These are phyloP conservation scores for Tetranychus urticae DNA, from an alignment of 1,140 invertebrate genomes.

Conservation along the genomic window DNA sequence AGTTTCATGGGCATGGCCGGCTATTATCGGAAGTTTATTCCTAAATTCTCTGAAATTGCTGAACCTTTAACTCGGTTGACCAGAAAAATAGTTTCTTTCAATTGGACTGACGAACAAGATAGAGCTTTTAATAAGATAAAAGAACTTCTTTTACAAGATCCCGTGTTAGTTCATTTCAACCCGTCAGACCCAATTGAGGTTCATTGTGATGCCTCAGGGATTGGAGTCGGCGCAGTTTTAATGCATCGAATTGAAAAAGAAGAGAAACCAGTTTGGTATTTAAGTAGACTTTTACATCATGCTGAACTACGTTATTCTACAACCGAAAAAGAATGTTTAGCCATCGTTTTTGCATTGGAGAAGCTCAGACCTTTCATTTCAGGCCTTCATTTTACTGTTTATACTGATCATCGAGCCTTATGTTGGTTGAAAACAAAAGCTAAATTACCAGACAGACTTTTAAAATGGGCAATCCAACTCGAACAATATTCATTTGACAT, in stretches of 20 bases:
- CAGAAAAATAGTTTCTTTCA: neutral
- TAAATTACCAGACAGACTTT: neutral
- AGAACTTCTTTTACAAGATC: neutral
- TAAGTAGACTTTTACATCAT: neutral
- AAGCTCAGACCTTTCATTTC: neutral
- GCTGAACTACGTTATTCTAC: neutral
- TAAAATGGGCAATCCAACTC: slow-evolving; percentile 11
- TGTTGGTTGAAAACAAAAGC: neutral
- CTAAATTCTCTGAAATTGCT: neutral
- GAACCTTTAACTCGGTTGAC: neutral
- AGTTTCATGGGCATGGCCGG: neutral
- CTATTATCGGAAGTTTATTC: neutral
- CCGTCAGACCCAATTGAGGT: neutral
- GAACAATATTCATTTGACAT: slow-evolving; percentile 11
- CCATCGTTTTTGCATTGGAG: neutral
- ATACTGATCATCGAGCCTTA: neutral
- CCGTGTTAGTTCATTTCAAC: neutral
- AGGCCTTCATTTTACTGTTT: neutral
- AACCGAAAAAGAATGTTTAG: neutral
- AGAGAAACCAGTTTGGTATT: neutral
- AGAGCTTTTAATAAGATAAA: neutral
- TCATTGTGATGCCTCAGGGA: neutral
- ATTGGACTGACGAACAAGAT: neutral
- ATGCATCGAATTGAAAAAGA: neutral
- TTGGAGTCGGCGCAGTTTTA: neutral